A percentile compares a stretch with the other conserved stretches of the same genome.
Conservation (phyloP, 1,140 invertebrate genomes). For the Manduca sexta region DNA sequence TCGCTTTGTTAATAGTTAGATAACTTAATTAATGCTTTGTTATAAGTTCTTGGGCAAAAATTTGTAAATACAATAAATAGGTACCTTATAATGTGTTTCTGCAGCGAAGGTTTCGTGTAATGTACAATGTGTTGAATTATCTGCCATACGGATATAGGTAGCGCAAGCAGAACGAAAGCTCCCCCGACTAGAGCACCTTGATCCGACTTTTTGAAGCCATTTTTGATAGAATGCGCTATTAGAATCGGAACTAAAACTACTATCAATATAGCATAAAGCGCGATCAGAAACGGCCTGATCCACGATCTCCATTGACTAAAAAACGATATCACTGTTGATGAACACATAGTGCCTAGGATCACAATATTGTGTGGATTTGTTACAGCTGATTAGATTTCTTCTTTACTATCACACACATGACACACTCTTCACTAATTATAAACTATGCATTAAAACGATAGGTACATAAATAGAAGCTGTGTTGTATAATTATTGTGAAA, state of each 20-base stretch:
- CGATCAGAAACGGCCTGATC: slow-evolving; percentile 89
- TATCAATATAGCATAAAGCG: slow-evolving; percentile 85
- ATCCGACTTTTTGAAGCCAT: slow-evolving; percentile 82
- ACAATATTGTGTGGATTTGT: neutral
- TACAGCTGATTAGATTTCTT: neutral
- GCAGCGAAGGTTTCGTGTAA: slow-evolving; percentile 93
- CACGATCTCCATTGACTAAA: slow-evolving; percentile 87
- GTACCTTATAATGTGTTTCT: slow-evolving; percentile 95
- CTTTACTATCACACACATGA: neutral
- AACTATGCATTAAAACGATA: too few species aligned
- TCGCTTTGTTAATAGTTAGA: too few species aligned
- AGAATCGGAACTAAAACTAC: slow-evolving; percentile 89
- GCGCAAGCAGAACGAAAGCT: slow-evolving; percentile 90
- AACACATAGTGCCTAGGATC: slow-evolving; percentile 47
- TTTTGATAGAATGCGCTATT: slow-evolving; percentile 78
- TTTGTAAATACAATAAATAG: neutral
- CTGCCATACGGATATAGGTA: slow-evolving; percentile 95
- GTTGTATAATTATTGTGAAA: too few species aligned
- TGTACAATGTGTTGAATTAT: slow-evolving; percentile 95
- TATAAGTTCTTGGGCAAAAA: too few species aligned
- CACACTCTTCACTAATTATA: neutral
- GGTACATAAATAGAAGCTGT: too few species aligned
- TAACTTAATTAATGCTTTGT: too few species aligned
- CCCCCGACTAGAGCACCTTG: slow-evolving; percentile 90
- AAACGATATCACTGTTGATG: slow-evolving; percentile 51